Conservation (phyloP, 2,797 vertebrate species). For the Halcyon smyrnensis region DNA sequence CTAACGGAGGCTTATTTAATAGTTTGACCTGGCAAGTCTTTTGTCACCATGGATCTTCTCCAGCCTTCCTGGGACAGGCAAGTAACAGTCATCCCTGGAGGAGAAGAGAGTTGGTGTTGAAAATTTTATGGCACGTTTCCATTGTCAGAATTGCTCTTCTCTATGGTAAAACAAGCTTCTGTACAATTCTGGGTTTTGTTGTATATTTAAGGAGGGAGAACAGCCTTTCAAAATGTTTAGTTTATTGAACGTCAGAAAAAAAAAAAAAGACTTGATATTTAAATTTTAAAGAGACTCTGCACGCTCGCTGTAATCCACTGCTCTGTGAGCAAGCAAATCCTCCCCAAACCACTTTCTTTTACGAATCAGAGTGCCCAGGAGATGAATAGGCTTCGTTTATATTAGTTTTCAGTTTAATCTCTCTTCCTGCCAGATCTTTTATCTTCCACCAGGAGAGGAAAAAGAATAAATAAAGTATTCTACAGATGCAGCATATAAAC, state of each 20-base stretch:
- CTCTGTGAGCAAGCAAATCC: slow-evolving; percentile 29
- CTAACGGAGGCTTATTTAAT: slow-evolving; percentile 36
- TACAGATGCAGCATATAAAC: slow-evolving; percentile 62
- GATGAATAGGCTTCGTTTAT: slow-evolving; percentile 74
- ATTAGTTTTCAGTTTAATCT: slow-evolving; percentile 79
- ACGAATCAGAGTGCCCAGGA: slow-evolving; percentile 62
- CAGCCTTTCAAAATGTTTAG: slow-evolving; percentile 27
- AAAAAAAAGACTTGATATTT: slow-evolving; percentile 49
- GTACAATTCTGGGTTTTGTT: background rate
- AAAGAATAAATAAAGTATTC: slow-evolving; percentile 75
- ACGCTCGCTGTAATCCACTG: slow-evolving; percentile 21
- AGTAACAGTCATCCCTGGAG: slow-evolving; percentile 14
- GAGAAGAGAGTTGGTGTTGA: background rate
- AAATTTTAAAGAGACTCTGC: slow-evolving; percentile 66
- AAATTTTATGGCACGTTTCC: background rate
- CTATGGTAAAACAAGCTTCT: background rate
- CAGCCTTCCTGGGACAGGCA: slow-evolving; percentile 20
- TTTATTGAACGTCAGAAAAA: slow-evolving; percentile 44
- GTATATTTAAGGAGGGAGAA: background rate
- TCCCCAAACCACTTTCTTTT: slow-evolving; percentile 40
- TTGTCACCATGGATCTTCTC: slow-evolving; percentile 35
- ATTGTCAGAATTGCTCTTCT: background rate
- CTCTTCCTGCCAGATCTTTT: slow-evolving; percentile 78
- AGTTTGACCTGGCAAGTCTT: slow-evolving; percentile 16
- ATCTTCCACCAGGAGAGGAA: slow-evolving; percentile 67